phyloP scores from a whole-genome alignment of 2,888 invertebrate genomes.

The Xylocampa areola region DNA sequence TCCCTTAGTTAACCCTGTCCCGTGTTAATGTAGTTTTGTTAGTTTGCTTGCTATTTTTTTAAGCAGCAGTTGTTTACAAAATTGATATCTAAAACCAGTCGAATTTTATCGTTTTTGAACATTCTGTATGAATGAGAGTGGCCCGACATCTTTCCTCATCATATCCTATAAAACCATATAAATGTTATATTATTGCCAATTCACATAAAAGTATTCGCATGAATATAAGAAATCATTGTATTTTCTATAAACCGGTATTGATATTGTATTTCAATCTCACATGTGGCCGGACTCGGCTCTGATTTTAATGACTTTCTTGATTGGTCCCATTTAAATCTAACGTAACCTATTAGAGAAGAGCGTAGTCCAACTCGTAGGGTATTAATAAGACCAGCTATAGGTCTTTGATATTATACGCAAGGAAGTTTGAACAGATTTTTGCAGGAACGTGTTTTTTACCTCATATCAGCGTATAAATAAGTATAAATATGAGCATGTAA shows the following conservation, averaged over 20 bases:
- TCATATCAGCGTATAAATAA: too few relatives aligned
- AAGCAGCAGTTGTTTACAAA: too few relatives aligned
- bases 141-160: too few relatives aligned
- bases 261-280: slow-evolving; percentile 12
- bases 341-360: slow-evolving; percentile 31
- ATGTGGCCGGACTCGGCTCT: slow-evolving; percentile 16
- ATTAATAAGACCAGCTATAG: slow-evolving; percentile 15
- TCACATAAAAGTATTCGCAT: neutral
- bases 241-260: slow-evolving; percentile 1
- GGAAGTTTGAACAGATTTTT: too few relatives aligned
- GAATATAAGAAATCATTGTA: slow-evolving; percentile 1
- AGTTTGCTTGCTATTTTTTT: too few relatives aligned
- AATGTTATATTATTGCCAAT: neutral
- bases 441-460: too few relatives aligned
- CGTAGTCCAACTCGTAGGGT: slow-evolving; percentile 5
- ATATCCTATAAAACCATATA: neutral
- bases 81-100: too few relatives aligned
- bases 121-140: too few relatives aligned
- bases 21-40: too few relatives aligned
- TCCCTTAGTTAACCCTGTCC: too few relatives aligned
- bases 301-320: slow-evolving; percentile 42
- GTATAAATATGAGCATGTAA: too few relatives aligned
- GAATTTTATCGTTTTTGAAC: too few relatives aligned
- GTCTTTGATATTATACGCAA: neutral
- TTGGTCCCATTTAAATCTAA: slow-evolving; percentile 39